Conservation (phyloP, 2,113 vertebrate species). For the Brachionichthys hirsutus region DNA sequence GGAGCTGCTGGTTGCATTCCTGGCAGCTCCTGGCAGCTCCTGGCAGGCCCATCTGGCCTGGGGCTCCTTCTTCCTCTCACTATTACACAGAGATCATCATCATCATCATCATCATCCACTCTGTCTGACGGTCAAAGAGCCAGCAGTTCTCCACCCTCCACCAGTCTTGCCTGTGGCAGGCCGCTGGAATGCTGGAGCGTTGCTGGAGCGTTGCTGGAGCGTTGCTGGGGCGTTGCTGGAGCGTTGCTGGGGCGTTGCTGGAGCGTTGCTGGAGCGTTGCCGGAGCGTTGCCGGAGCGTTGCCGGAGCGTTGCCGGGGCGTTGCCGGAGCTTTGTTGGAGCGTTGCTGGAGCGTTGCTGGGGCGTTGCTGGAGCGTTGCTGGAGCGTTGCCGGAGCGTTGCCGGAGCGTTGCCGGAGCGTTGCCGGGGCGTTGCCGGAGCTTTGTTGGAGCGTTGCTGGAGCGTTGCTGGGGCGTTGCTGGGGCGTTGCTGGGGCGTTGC, state of each 20-base stretch:
- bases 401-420: too few species aligned
- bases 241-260: constrained; percentile 14
- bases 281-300: not conserved
- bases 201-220: constrained; percentile 9
- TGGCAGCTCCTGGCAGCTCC: constrained; percentile 30
- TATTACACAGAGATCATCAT: constrained; percentile 7
- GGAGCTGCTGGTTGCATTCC: too few species aligned
- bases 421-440: too few species aligned
- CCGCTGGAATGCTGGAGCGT: constrained; percentile 22
- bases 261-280: constrained; percentile 19
- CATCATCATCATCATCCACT: constrained; percentile 6
- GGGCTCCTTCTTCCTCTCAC: constrained; percentile 3
- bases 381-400: constrained; percentile 14
- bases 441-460: constrained; percentile 11
- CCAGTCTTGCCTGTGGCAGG: constrained; percentile 22
- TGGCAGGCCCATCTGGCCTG: constrained; percentile 34
- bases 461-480: constrained; percentile 10
- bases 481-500: not conserved
- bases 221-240: not conserved
- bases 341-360: constrained; percentile 23
- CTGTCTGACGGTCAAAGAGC: constrained; percentile 32
- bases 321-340: constrained; percentile 9
- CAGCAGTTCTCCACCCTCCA: constrained; percentile 15
- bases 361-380: not conserved
- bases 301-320: too few species aligned